Conservation (phyloP, 2,113 vertebrate genomes). For the Aythya baeri region DNA sequence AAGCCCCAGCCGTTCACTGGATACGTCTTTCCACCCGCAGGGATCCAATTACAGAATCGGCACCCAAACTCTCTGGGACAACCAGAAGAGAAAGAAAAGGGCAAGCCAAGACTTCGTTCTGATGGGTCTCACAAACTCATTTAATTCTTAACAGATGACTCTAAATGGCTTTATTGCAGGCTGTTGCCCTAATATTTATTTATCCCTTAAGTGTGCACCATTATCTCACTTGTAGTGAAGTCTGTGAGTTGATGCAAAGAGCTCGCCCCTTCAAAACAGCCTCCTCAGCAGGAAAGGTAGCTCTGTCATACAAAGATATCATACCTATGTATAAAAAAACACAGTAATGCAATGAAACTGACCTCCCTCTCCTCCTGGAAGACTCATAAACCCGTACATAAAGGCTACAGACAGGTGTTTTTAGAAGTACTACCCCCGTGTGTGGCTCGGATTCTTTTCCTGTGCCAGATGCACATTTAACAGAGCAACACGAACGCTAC, state of each 20-base stretch:
- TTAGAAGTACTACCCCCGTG: not conserved
- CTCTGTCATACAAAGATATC: accelerated
- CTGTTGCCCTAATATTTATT: not conserved
- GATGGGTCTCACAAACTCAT: not conserved
- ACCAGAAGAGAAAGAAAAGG: not conserved
- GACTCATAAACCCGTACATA: conserved; percentile 7
- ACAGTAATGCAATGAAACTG: not conserved
- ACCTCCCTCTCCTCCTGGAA: not conserved
- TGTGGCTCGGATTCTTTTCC: not conserved
- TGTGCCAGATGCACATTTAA: not conserved
- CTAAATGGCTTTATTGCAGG: not conserved
- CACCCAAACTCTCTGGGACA: conserved; percentile 28
- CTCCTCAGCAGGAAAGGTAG: not conserved
- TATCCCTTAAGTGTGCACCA: not conserved
- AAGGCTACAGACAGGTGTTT: not conserved
- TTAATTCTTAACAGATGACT: not conserved
- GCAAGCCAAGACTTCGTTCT: not conserved
- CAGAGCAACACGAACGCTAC: not conserved
- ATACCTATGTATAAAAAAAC: not conserved
- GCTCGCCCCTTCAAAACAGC: not conserved
- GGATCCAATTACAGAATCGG: not conserved
- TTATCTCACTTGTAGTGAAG: not conserved
- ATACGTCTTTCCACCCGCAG: not conserved
- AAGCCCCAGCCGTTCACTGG: not conserved
- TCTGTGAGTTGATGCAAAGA: not conserved